These are phyloP conservation scores for Festucalex cinctus DNA, from an alignment of 2,113 vertebrate genomes.

Conservation along the genomic window DNA sequence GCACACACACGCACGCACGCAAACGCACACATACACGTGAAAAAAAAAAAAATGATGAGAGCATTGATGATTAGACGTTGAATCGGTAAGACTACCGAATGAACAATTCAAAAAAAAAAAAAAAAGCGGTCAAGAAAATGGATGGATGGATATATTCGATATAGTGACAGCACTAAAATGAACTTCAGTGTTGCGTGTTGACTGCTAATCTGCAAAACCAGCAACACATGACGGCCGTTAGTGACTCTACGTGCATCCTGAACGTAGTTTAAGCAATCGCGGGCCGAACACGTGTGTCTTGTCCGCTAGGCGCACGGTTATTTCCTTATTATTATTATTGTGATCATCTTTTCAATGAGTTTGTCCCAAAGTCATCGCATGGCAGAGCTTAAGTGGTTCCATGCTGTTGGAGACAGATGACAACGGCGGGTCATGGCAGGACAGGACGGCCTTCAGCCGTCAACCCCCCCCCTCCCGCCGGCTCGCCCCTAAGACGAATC, in stretches of 20 bases:
- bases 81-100: no score
- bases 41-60: no score
- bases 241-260: conserved; percentile 9
- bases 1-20: no score
- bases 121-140: no score
- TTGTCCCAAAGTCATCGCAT: conserved; percentile 37
- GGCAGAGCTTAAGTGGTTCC: conserved; percentile 45
- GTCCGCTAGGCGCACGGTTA: conserved; percentile 25
- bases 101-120: no score
- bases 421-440: conserved; percentile 51
- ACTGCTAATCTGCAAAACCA: conserved; percentile 61
- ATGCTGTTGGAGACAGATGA: conserved; percentile 38
- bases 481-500: conserved; percentile 48
- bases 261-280: not conserved
- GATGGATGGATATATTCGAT: no score
- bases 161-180: no score
- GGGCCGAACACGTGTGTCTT: conserved; percentile 39
- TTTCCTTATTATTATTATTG: conserved; percentile 32
- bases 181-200: conserved; percentile 29
- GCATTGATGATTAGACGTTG: no score
- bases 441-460: conserved; percentile 51
- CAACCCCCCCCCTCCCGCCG: no score
- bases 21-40: no score
- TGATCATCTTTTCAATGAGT: conserved; percentile 18
- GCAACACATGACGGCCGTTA: conserved; percentile 54